Conservation (phyloP, 2,888 invertebrate genomes). For the Dicycla oo region DNA sequence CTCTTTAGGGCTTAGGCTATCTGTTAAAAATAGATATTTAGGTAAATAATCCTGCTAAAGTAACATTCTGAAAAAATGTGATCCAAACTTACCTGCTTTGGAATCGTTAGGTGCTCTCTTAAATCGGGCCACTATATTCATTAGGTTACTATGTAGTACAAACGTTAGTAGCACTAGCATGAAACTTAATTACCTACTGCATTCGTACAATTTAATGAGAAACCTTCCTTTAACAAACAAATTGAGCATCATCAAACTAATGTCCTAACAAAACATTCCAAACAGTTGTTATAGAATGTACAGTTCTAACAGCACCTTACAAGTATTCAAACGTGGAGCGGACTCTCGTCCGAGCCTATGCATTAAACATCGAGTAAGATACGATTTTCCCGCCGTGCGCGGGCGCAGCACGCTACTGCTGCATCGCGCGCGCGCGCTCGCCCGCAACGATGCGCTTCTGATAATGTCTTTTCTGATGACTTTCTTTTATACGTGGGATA, state of each 20-base stretch:
- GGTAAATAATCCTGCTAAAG: background rate
- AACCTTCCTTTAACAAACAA: background rate
- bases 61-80: background rate
- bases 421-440: slow-evolving; percentile 81
- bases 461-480: slow-evolving; percentile 79
- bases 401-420: slow-evolving; percentile 74
- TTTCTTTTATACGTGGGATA: slow-evolving; percentile 78
- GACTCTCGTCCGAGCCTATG: slow-evolving; percentile 72
- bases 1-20: background rate
- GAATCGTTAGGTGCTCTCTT: background rate
- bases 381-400: slow-evolving; percentile 78
- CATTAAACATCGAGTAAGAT: slow-evolving; percentile 82
- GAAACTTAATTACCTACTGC: background rate
- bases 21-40: background rate
- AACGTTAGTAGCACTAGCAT: background rate
- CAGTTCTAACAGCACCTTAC: slow-evolving; percentile 73
- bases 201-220: background rate
- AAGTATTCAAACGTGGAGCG: slow-evolving; percentile 59
- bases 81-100: too few relatives aligned
- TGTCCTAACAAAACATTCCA: slow-evolving; percentile 49
- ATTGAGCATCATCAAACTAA: slow-evolving; percentile 11
- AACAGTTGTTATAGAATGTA: slow-evolving; percentile 55
- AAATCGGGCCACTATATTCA: background rate
- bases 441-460: slow-evolving; percentile 78
- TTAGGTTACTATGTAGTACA: background rate